These are phyloP conservation scores for Vanessa cardui DNA, from an alignment of 2,888 invertebrate genomes.

Conservation along the genomic window DNA sequence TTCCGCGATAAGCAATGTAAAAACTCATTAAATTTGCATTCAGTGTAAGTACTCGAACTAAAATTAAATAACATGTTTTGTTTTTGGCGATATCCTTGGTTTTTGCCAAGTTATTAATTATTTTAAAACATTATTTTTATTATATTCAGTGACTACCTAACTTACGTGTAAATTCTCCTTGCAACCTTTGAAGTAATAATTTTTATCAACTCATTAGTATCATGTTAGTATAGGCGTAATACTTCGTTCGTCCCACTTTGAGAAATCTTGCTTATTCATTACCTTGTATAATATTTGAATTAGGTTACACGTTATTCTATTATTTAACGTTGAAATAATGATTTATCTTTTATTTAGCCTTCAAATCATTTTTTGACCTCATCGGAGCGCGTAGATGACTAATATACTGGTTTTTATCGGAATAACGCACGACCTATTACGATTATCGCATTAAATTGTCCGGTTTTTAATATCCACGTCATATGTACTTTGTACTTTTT, in stretches of 20 bases:
- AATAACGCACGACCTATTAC: slow-evolving; percentile 3
- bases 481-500: slow-evolving; percentile 5
- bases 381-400: slow-evolving; percentile 23
- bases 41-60: too few relatives aligned
- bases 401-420: slow-evolving; percentile 31
- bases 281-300: background rate
- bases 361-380: slow-evolving; percentile 33
- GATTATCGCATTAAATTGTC: background rate
- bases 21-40: too few relatives aligned
- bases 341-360: slow-evolving; percentile 13
- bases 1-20: background rate
- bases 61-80: too few relatives aligned
- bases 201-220: background rate
- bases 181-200: background rate
- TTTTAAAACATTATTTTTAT: too few relatives aligned
- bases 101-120: too few relatives aligned
- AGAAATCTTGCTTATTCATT: background rate
- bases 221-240: background rate
- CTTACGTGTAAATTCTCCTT: too few relatives aligned
- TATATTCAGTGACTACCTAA: too few relatives aligned
- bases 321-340: background rate
- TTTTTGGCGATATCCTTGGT: too few relatives aligned
- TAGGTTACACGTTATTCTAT: background rate
- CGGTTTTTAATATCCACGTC: background rate
- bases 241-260: slow-evolving; percentile 1